phyloP scores from a whole-genome alignment of 2,888 invertebrate genomes.

The Morpho achilles region DNA sequence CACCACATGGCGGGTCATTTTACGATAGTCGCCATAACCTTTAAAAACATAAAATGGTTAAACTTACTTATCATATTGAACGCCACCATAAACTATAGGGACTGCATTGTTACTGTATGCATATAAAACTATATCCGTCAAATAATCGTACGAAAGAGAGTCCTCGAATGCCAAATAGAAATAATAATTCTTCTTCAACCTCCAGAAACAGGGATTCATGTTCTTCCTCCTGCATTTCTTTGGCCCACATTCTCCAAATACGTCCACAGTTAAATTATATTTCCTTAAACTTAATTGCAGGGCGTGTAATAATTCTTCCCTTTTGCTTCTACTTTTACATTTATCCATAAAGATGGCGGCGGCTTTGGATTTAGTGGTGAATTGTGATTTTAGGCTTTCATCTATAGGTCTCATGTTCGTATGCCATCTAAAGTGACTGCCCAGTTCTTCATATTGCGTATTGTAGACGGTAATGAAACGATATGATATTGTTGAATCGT shows the following conservation, averaged over 20 bases:
- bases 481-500: conserved; percentile 49
- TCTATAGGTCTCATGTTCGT: conserved; percentile 38
- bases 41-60: not conserved
- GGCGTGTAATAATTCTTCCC: conserved; percentile 49
- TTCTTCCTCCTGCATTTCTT: conserved; percentile 45
- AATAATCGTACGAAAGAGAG: conserved; percentile 77
- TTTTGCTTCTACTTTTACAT: conserved; percentile 46
- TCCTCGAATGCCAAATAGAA: conserved; percentile 87
- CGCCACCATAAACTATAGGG: conserved; percentile 83
- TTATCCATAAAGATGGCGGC: conserved; percentile 58
- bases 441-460: conserved; percentile 38
- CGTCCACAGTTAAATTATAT: conserved; percentile 62
- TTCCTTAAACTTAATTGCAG: conserved; percentile 60
- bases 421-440: conserved; percentile 40
- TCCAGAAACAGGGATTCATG: conserved; percentile 53
- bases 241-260: conserved; percentile 75
- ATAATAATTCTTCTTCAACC: conserved; percentile 78
- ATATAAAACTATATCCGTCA: conserved; percentile 71
- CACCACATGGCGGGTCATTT: no score
- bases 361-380: conserved; percentile 46
- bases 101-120: conserved; percentile 78
- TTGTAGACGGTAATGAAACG: conserved; percentile 46
- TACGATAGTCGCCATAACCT: no score
- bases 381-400: conserved; percentile 32
- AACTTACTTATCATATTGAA: conserved; percentile 75